Percentiles rank a stretch among this genome's conserved stretches.
These are phyloP conservation scores for Dermatemys mawii DNA, from an alignment of 2,113 vertebrate genomes.

Conservation along the genomic window DNA sequence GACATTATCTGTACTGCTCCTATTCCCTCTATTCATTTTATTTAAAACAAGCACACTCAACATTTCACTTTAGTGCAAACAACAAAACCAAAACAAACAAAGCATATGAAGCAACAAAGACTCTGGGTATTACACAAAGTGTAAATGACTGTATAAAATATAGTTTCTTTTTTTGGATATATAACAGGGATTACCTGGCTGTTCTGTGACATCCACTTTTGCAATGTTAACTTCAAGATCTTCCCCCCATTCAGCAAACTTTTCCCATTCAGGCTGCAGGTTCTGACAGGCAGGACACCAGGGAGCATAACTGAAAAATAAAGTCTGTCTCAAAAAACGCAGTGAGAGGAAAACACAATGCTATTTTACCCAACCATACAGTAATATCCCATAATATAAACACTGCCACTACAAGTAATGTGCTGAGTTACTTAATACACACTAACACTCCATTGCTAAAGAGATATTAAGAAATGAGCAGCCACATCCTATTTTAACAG, in stretches of 20 bases:
- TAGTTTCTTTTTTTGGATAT: not conserved
- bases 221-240: constrained; percentile 93
- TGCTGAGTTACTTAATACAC: not conserved
- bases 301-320: constrained; percentile 88
- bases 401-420: not conserved
- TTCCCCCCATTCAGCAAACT: constrained; percentile 95
- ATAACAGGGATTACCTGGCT: constrained; percentile 85
- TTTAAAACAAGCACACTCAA: not conserved
- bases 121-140: not conserved
- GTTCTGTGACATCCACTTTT: constrained; percentile 96
- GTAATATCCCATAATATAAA: not conserved
- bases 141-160: not conserved
- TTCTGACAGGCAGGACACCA: constrained; percentile 97
- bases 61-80: not conserved
- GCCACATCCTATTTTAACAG: not conserved
- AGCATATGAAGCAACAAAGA: not conserved
- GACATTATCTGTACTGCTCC: not conserved
- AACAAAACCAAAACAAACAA: not conserved
- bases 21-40: not conserved
- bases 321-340: not conserved
- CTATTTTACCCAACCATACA: too few species aligned
- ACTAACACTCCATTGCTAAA: not conserved
- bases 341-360: not conserved
- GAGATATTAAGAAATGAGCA: not conserved
- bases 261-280: constrained; percentile 93